Evolutionary conservation across 2,113 vertebrate species (phyloP), one percentile per base, ranked within the genome.

Genomic region (Peucedramus taeniatus): DNA sequence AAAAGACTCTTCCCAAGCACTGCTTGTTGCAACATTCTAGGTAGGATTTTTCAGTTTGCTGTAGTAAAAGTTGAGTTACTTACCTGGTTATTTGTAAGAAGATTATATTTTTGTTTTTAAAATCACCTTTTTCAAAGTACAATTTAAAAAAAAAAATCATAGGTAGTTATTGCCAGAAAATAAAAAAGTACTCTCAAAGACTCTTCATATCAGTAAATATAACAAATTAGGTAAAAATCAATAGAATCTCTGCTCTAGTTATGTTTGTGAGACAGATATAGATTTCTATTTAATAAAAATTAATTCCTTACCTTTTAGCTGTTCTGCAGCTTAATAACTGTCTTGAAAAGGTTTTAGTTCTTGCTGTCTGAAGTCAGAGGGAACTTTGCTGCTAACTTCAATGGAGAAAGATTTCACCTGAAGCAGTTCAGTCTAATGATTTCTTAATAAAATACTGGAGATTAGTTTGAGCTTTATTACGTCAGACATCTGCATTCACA

Each of bases 241-340:
- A 93, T 87, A 68, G 15, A 81, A 37, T 64, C 20, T 84, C 20
- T 93, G 86, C 45, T 72, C 31, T 15, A 47, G 69, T 59, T 90
- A 91, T 71, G 35, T 65, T 87, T 78, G 50, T 94, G 63, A 80
- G 60, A 56, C 50, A 84, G 45, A 75, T 57, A 91, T 13, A 88
- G 82, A 86, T 94, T 91, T 92, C 27, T 49, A 69, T 90, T 91
- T 94, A 86, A 94, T 81, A 30, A 94, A 94, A 95, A 87, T 70
- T 71, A 85, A 88, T 90, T 93, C 56, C 57, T 90, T 92, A 84
- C 21, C n/a, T 86, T 81, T 90, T 83, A 82, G 35, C 31, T 44
- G 51, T 74, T 81, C 31, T 79, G 27, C 27, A 64, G 18, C 70
- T 93, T 89, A 80, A 59, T 87, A 72, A 53, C 21, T 70, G 35